Percentiles rank a stretch among this genome's conserved stretches.
These are phyloP conservation scores for Lumbricus terrestris DNA, from an alignment of 2,888 invertebrate genomes.

Conservation along the genomic window DNA sequence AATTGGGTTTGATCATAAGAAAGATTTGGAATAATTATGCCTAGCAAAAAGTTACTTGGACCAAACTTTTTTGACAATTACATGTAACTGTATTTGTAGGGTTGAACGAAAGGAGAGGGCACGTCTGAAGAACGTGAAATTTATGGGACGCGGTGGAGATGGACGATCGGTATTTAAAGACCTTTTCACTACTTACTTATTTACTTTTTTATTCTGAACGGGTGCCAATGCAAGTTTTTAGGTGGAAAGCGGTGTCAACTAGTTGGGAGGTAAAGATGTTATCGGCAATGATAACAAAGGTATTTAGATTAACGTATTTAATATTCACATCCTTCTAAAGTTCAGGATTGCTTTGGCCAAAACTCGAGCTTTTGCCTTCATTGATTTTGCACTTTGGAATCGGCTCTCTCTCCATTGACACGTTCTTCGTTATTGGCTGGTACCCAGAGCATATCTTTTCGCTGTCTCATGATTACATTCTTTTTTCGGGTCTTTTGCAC, in stretches of 20 bases:
- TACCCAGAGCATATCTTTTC: no score
- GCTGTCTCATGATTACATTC: no score
- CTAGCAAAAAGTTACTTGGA: not conserved
- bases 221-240: not conserved
- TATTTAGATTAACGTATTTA: not conserved
- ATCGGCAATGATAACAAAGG: not conserved
- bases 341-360: no score
- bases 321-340: no score
- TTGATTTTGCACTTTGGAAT: no score
- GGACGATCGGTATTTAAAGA: conserved; percentile 24
- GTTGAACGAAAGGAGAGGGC: conserved; percentile 94
- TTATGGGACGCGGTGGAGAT: conserved; percentile 63
- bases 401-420: no score
- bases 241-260: not conserved
- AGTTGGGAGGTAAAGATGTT: not conserved
- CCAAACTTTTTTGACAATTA: not conserved
- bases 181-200: not conserved
- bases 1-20: not conserved
- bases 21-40: no score
- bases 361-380: no score
- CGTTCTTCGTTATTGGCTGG: no score
- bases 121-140: conserved; percentile 94
- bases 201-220: no score
- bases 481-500: no score
- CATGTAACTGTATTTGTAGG: conserved; percentile 43